These are phyloP conservation scores for Lordiphosa stackelbergi DNA, from an alignment of 1,140 invertebrate species.

Conservation along the genomic window DNA sequence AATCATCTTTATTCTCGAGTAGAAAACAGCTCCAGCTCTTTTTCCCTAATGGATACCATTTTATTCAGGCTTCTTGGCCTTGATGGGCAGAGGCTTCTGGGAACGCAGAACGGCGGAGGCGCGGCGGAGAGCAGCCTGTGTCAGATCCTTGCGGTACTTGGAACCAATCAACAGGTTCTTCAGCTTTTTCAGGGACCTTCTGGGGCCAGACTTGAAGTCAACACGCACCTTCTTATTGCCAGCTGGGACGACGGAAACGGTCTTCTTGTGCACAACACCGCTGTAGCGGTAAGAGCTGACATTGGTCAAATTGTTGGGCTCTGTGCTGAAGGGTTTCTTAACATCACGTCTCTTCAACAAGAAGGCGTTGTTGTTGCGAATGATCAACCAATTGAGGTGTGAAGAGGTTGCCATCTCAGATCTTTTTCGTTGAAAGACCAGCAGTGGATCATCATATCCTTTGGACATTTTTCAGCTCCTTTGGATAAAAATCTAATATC, in stretches of 20 bases:
- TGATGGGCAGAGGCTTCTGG: conserved; percentile 88
- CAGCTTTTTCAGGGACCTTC: conserved; percentile 89
- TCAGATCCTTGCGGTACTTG: conserved; percentile 92
- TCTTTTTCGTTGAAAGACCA: too few relatives aligned
- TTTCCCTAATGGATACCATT: conserved; percentile 36
- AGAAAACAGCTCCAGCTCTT: conserved; percentile 61
- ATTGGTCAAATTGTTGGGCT: too few relatives aligned
- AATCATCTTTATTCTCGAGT: conserved; percentile 58
- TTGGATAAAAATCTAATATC: too few relatives aligned
- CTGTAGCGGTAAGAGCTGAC: conserved; percentile 95
- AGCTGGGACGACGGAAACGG: conserved; percentile 89
- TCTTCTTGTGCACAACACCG: conserved; percentile 92
- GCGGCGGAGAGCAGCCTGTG: conserved; percentile 64
- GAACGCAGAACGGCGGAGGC: conserved; percentile 91
- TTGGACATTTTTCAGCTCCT: too few relatives aligned
- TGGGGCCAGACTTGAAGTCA: conserved; percentile 90
- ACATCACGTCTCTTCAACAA: too few relatives aligned
- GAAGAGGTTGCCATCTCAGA: conserved; percentile 80
- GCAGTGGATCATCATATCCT: too few relatives aligned
- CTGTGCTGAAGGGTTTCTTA: too few relatives aligned
- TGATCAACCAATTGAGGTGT: conserved; percentile 89
- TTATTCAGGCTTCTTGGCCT: conserved; percentile 78
- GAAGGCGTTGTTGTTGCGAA: too few relatives aligned
- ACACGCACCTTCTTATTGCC: conserved; percentile 91
- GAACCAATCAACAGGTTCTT: conserved; percentile 87